Evolutionary conservation across 2,113 vertebrate genomes (phyloP).

Genomic region (Notiomystis cincta): DNA sequence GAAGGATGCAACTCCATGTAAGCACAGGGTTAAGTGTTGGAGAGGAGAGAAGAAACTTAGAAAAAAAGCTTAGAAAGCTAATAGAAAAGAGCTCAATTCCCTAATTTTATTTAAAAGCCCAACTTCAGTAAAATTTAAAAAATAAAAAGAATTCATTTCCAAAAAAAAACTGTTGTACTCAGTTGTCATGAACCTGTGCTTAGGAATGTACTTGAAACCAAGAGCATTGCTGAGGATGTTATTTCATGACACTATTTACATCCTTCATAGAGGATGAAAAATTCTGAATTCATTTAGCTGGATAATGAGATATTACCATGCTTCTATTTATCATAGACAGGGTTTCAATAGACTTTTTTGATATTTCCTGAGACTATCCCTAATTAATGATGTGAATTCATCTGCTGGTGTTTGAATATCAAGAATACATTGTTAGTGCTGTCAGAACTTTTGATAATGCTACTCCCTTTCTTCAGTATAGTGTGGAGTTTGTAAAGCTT

Average conservation of each 20-base stretch:
- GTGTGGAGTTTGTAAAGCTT: background rate
- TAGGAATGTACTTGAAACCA: background rate
- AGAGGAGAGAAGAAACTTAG: background rate
- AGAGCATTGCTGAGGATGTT: background rate
- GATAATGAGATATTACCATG: constrained; percentile 12
- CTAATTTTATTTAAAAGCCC: background rate
- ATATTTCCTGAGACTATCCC: constrained; percentile 15
- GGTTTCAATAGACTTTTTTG: constrained; percentile 20
- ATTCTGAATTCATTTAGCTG: background rate
- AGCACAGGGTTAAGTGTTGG: background rate
- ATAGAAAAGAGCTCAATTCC: background rate
- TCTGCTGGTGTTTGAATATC: constrained; percentile 45
- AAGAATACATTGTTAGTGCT: constrained; percentile 3
- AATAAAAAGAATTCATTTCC: background rate
- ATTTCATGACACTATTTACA: background rate
- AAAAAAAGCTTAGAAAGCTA: background rate
- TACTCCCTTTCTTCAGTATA: background rate
- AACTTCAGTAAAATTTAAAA: background rate
- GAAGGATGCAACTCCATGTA: fast-evolving
- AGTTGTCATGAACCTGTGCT: background rate
- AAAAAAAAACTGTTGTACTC: background rate
- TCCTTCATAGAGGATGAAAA: background rate
- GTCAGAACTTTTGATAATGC: constrained; percentile 27
- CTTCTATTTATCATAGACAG: background rate
- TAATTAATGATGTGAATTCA: constrained; percentile 56